phyloP scores from a whole-genome alignment of 1,140 invertebrate genomes.

The Pemphigus obesinymphae region DNA sequence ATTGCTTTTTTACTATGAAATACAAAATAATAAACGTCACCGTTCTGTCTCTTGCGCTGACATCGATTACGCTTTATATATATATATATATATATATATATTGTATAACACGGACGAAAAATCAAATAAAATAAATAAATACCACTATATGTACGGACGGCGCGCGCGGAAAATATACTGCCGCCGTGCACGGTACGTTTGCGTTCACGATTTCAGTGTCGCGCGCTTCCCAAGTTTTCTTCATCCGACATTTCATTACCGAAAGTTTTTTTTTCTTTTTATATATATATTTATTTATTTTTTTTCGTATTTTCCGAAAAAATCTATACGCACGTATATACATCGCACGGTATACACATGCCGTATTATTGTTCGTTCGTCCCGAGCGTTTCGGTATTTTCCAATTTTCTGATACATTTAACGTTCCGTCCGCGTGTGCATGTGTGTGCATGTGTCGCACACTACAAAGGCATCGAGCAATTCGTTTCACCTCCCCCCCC shows the following conservation, averaged over 20 bases:
- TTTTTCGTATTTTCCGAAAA: conserved; percentile 6
- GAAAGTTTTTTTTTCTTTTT: conserved; percentile 28
- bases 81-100: too few species aligned
- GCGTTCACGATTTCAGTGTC: conserved; percentile 21
- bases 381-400: conserved; percentile 28
- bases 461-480: conserved; percentile 14
- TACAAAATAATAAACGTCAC: conserved; percentile 28
- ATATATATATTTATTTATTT: neutral
- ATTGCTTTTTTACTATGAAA: conserved; percentile 16
- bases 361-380: conserved; percentile 16
- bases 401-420: conserved; percentile 37
- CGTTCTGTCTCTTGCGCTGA: conserved; percentile 7
- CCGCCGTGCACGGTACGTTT: neutral
- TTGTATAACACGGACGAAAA: neutral
- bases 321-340: conserved; percentile 4
- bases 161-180: neutral
- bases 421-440: neutral
- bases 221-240: conserved; percentile 14
- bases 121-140: conserved; percentile 28
- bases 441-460: neutral
- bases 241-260: conserved; percentile 3
- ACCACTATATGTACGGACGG: too few species aligned
- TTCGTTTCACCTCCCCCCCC: conserved; percentile 11
- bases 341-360: neutral
- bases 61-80: neutral